Percentiles rank a stretch among this genome's conserved stretches.
These are phyloP conservation scores for Aphyosemion australe DNA, from an alignment of 2,113 vertebrate species.

Conservation along the genomic window DNA sequence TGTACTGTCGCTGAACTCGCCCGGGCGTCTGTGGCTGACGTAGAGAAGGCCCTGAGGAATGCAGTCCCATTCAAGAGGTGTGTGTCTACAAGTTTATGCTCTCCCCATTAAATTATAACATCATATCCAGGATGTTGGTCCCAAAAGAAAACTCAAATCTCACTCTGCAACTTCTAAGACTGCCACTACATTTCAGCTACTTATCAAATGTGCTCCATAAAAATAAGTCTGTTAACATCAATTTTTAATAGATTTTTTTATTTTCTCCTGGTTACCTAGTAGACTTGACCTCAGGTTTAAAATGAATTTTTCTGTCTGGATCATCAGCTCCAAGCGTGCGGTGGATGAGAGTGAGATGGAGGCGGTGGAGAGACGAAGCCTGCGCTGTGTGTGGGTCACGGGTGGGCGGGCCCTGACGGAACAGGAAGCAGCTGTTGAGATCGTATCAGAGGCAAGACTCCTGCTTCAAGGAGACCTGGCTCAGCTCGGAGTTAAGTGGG, in stretches of 20 bases:
- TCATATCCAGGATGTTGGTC: too few relatives aligned
- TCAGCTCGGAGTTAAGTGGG: constrained; percentile 88
- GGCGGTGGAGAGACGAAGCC: constrained; percentile 85
- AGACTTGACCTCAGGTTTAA: not conserved
- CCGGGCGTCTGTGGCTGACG: constrained; percentile 78
- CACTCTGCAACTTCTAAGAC: too few relatives aligned
- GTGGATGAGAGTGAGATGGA: constrained; percentile 92
- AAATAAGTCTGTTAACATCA: too few relatives aligned
- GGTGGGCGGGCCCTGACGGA: constrained; percentile 88
- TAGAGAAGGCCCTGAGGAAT: constrained; percentile 87
- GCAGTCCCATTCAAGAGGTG: constrained; percentile 95
- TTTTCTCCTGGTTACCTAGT: too few relatives aligned
- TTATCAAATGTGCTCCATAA: too few relatives aligned
- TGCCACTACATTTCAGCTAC: too few relatives aligned
- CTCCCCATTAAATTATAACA: not conserved
- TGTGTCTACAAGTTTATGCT: constrained; percentile 1
- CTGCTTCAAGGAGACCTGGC: constrained; percentile 92
- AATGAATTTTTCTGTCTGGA: not conserved
- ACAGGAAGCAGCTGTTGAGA: constrained; percentile 85
- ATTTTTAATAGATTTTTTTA: too few relatives aligned
- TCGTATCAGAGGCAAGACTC: constrained; percentile 88
- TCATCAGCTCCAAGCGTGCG: constrained; percentile 83
- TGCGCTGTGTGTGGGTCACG: constrained; percentile 86
- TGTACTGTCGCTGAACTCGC: constrained; percentile 92
- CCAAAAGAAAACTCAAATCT: too few relatives aligned